Evolutionary conservation across 1,140 invertebrate species (phyloP).

Genomic region (Drosophila funebris): DNA sequence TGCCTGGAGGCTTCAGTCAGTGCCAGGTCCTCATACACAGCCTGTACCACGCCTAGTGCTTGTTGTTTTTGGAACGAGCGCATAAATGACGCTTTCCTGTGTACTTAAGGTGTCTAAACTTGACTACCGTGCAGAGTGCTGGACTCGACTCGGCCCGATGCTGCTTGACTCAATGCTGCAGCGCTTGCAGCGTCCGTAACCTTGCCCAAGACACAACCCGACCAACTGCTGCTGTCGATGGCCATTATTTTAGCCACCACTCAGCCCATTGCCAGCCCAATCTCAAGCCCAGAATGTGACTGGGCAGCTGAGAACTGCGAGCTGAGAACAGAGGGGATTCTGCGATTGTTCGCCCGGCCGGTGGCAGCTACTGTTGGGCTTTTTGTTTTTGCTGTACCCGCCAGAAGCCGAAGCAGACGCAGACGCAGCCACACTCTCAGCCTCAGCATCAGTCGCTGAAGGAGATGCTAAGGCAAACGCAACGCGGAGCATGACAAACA

Average conservation of each 20-base stretch:
- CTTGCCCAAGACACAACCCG: constrained; percentile 63
- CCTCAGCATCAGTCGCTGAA: background rate
- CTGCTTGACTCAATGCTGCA: background rate
- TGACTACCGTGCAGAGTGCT: constrained; percentile 64
- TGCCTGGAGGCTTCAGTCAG: background rate
- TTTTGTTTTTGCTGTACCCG: constrained; percentile 78
- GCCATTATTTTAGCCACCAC: constrained; percentile 69
- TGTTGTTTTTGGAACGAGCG: constrained; percentile 76
- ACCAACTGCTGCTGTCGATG: constrained; percentile 62
- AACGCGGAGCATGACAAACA: constrained; percentile 74
- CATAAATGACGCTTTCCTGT: constrained; percentile 80
- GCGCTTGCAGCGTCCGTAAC: constrained; percentile 58
- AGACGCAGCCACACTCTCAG: constrained; percentile 6
- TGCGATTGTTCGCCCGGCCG: background rate
- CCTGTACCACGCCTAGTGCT: constrained; percentile 63
- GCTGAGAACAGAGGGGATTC: too few relatives aligned
- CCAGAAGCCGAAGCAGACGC: constrained; percentile 4
- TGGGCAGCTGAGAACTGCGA: background rate
- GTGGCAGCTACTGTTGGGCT: constrained; percentile 41
- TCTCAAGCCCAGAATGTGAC: constrained; percentile 14
- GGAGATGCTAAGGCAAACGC: constrained; percentile 3
- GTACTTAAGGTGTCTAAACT: constrained; percentile 81
- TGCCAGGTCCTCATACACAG: background rate
- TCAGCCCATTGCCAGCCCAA: constrained; percentile 39
- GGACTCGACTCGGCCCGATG: background rate